Evolutionary conservation across 1,140 invertebrate species (phyloP).

Genomic region (Chlorops oryzae): DNA sequence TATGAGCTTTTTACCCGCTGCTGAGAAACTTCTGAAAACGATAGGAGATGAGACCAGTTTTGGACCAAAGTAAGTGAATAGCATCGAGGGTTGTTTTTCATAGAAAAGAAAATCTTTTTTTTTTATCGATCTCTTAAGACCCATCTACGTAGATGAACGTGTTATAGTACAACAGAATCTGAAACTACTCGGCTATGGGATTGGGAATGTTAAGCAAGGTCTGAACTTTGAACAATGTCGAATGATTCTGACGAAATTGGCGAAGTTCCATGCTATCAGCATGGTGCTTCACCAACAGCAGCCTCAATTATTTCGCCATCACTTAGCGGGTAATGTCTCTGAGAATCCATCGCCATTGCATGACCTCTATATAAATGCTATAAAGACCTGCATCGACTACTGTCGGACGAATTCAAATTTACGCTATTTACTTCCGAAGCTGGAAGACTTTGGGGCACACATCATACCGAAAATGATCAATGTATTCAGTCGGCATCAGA

Average conservation of each 20-base stretch:
- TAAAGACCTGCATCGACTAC: conserved; percentile 18
- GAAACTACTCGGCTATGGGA: conserved; percentile 49
- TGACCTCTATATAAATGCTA: conserved; percentile 10
- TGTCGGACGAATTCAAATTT: conserved; percentile 14
- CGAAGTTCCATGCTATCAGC: conserved; percentile 52
- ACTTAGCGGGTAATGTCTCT: conserved; percentile 12
- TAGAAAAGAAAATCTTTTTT: not conserved
- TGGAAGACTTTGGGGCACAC: conserved; percentile 32
- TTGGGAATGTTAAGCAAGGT: conserved; percentile 50
- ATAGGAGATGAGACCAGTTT: conserved; percentile 13
- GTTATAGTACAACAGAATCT: conserved; percentile 54
- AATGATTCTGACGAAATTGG: conserved; percentile 51
- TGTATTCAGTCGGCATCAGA: conserved; percentile 20
- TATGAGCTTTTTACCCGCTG: conserved; percentile 3
- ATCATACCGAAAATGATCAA: conserved; percentile 37
- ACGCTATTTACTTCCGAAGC: conserved; percentile 44
- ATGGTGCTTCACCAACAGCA: conserved; percentile 50
- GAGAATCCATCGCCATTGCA: conserved; percentile 15
- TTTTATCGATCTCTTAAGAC: conserved; percentile 5
- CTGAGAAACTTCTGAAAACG: conserved; percentile 3
- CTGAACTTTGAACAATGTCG: conserved; percentile 51
- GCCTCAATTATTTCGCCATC: conserved; percentile 33
- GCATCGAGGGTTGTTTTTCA: not conserved
- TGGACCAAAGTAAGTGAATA: conserved; percentile 12
- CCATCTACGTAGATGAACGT: conserved; percentile 25